Evolutionary conservation across 2,113 vertebrate species (phyloP).

Genomic region (Neogale vison): DNA sequence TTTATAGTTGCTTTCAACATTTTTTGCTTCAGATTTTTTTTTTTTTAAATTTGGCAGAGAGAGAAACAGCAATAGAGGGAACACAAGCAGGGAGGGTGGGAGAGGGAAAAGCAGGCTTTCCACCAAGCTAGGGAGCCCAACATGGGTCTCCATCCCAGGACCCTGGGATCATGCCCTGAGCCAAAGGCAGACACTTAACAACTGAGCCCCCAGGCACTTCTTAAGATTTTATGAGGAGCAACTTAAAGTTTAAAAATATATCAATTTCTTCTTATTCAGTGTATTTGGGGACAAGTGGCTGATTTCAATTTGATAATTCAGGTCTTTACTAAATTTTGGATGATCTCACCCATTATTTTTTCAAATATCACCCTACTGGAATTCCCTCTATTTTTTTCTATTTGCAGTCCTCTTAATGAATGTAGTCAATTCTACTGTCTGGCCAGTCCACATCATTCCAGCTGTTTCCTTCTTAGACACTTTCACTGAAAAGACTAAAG

Average conservation of each 20-base stretch:
- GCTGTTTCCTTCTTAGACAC: background rate
- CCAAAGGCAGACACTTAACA: no score
- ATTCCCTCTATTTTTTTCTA: background rate
- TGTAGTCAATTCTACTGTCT: background rate
- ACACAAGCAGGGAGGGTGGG: no score
- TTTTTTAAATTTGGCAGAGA: no score
- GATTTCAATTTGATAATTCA: background rate
- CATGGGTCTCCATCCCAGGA: no score
- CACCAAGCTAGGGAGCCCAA: no score
- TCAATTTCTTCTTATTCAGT: background rate
- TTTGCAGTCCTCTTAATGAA: background rate
- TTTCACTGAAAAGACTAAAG: background rate
- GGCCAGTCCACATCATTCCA: background rate
- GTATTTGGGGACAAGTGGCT: background rate
- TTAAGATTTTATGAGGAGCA: background rate
- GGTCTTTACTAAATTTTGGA: background rate
- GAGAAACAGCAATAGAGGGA: no score
- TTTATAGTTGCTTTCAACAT: background rate
- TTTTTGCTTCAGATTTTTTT: background rate
- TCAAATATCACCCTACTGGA: background rate
- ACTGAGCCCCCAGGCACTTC: no score
- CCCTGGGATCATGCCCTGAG: no score
- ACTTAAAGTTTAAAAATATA: background rate
- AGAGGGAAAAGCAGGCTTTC: no score
- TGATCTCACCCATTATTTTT: background rate